A percentile compares a stretch with the other conserved stretches of the same genome.
These are phyloP conservation scores for Cossypha dichroa DNA, from an alignment of 2,797 vertebrate genomes.

Conservation along the genomic window DNA sequence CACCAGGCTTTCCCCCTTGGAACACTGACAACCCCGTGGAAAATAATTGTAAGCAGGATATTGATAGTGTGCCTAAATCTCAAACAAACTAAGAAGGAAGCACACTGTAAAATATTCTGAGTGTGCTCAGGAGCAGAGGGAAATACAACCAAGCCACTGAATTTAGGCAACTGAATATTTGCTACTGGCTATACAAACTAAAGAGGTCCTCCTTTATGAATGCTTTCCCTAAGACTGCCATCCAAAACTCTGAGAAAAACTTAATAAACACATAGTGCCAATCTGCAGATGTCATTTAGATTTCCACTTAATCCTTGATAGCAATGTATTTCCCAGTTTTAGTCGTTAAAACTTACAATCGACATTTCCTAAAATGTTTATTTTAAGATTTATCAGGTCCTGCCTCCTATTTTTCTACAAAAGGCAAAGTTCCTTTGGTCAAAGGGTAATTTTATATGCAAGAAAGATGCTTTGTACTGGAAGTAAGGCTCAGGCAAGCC, in stretches of 20 bases:
- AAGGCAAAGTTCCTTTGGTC: neutral
- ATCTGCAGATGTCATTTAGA: neutral
- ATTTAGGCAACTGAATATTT: neutral
- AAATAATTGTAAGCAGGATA: neutral
- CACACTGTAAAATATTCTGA: neutral
- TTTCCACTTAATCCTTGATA: neutral
- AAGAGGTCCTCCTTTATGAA: neutral
- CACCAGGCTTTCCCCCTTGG: neutral
- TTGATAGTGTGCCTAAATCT: neutral
- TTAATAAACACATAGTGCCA: neutral
- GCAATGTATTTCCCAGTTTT: neutral
- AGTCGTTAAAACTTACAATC: neutral
- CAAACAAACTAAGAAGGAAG: neutral
- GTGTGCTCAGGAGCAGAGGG: neutral
- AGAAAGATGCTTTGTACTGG: neutral
- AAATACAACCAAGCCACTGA: neutral
- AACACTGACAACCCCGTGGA: neutral
- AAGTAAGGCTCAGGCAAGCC: neutral
- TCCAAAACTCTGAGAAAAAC: neutral
- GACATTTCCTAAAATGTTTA: neutral
- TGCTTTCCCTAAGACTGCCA: neutral
- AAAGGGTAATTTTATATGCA: constrained; percentile 50
- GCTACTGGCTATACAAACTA: neutral
- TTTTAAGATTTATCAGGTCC: neutral
- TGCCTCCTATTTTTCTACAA: neutral